Evolutionary conservation across 2,888 invertebrate species (phyloP).

Genomic region (Odontocerum albicorne): DNA sequence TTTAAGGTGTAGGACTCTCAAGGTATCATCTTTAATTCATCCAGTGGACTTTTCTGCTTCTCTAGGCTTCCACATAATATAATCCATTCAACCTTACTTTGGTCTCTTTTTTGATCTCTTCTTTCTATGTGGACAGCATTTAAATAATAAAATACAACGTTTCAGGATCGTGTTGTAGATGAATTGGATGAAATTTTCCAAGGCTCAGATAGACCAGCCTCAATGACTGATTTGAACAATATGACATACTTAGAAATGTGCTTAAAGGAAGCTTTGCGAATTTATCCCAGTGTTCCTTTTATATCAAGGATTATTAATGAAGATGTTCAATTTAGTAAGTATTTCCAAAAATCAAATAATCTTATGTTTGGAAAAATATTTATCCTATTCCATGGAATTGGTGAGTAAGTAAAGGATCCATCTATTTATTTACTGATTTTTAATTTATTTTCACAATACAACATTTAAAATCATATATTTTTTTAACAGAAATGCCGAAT

Average conservation of each 20-base stretch:
- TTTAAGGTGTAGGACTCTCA: too few species aligned
- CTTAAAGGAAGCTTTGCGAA: constrained; percentile 67
- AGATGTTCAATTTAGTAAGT: constrained; percentile 59
- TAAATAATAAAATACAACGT: constrained; percentile 11
- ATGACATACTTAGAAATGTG: constrained; percentile 71
- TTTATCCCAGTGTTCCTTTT: constrained; percentile 69
- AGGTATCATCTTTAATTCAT: too few species aligned
- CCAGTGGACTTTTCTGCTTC: too few species aligned
- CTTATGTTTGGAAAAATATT: neutral
- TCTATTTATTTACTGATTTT: too few species aligned
- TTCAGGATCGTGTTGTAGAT: constrained; percentile 64
- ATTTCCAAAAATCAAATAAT: neutral
- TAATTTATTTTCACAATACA: too few species aligned
- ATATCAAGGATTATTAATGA: constrained; percentile 61
- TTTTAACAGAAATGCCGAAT: too few species aligned
- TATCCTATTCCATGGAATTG: too few species aligned
- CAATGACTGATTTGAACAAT: constrained; percentile 52
- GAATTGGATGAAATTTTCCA: constrained; percentile 67
- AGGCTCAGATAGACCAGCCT: constrained; percentile 60
- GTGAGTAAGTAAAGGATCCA: too few species aligned
- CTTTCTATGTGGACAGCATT: neutral
- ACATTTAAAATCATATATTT: too few species aligned
- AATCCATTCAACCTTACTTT: too few species aligned
- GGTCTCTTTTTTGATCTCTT: too few species aligned
- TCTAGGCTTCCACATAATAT: too few species aligned